Conservation (phyloP, 64 coral and sea anemone genomes). For the Acropora yongei region DNA sequence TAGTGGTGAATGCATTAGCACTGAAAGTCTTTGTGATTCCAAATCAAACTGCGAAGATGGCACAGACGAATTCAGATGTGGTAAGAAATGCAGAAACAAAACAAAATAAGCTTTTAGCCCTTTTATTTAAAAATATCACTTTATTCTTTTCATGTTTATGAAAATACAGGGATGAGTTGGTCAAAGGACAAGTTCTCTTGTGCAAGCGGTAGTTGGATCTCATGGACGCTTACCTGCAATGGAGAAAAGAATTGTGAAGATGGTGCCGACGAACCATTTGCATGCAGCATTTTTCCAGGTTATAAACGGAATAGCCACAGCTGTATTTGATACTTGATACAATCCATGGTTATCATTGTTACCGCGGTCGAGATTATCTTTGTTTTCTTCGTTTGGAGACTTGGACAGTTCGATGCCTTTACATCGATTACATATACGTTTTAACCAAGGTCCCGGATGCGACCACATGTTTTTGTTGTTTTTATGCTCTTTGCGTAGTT, state of each 20-base stretch:
- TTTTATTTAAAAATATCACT: no score
- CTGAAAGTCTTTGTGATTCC: constrained; percentile 11
- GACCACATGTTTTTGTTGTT: no score
- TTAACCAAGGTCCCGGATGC: no score
- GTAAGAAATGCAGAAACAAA: constrained; percentile 9
- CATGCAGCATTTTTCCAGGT: constrained; percentile 11
- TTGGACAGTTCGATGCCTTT: no score
- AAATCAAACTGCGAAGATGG: constrained; percentile 17
- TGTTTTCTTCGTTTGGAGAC: no score
- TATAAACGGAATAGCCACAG: neutral
- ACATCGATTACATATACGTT: no score
- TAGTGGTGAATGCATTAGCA: constrained; percentile 46
- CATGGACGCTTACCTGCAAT: constrained; percentile 49
- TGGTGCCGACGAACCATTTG: constrained; percentile 42
- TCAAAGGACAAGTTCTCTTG: constrained; percentile 46
- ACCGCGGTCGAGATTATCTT: no score
- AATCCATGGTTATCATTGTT: no score
- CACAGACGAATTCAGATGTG: constrained; percentile 52
- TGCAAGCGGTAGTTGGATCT: constrained; percentile 31
- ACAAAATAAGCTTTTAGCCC: no score
- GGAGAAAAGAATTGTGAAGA: constrained; percentile 49
- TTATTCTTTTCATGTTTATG: no score
- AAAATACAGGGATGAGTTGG: constrained; percentile 11
- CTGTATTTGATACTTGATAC: no score
- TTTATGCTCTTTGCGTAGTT: no score